phyloP scores from a whole-genome alignment of 2,797 vertebrate species.

The Pygocentrus nattereri region DNA sequence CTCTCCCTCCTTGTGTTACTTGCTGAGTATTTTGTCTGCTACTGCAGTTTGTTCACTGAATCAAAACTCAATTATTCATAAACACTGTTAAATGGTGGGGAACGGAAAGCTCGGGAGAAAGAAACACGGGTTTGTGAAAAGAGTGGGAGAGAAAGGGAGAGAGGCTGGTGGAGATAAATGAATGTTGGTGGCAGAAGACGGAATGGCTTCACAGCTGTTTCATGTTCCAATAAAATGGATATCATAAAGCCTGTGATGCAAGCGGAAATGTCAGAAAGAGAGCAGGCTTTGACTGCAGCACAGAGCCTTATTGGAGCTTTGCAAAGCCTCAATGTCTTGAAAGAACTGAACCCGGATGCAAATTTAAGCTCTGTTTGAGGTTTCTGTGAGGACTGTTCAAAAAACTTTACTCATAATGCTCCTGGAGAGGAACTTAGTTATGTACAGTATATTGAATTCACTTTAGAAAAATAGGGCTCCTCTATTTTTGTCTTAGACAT shows the following conservation, averaged over 20 bases:
- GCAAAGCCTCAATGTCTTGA: slow-evolving; percentile 24
- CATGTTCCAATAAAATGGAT: slow-evolving; percentile 55
- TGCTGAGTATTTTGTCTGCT: slow-evolving; percentile 57
- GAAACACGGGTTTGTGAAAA: slow-evolving; percentile 49
- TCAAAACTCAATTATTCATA: slow-evolving; percentile 65
- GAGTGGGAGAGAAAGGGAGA: slow-evolving; percentile 15
- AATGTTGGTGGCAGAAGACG: slow-evolving; percentile 48
- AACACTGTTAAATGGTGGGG: slow-evolving; percentile 62
- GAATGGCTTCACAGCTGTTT: slow-evolving; percentile 64
- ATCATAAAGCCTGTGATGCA: slow-evolving; percentile 52
- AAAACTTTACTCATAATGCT: slow-evolving; percentile 25
- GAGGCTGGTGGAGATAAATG: slow-evolving; percentile 44
- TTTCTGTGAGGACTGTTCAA: slow-evolving; percentile 8
- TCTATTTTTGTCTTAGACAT: slow-evolving; percentile 1
- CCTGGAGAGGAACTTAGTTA: slow-evolving; percentile 4
- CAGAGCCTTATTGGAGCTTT: slow-evolving; percentile 16
- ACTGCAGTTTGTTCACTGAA: slow-evolving; percentile 53
- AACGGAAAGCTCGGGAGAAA: slow-evolving; percentile 59
- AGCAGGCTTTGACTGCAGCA: slow-evolving; percentile 30
- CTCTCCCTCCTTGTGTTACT: slow-evolving; percentile 37
- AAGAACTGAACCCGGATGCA: slow-evolving; percentile 38
- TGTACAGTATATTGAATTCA: slow-evolving; percentile 11
- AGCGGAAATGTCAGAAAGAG: slow-evolving; percentile 47
- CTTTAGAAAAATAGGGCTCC: neutral
- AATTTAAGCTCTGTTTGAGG: slow-evolving; percentile 22